Percentiles rank a stretch among this genome's conserved stretches.
phyloP scores from a whole-genome alignment of 2,113 vertebrate species.

The Natator depressus region DNA sequence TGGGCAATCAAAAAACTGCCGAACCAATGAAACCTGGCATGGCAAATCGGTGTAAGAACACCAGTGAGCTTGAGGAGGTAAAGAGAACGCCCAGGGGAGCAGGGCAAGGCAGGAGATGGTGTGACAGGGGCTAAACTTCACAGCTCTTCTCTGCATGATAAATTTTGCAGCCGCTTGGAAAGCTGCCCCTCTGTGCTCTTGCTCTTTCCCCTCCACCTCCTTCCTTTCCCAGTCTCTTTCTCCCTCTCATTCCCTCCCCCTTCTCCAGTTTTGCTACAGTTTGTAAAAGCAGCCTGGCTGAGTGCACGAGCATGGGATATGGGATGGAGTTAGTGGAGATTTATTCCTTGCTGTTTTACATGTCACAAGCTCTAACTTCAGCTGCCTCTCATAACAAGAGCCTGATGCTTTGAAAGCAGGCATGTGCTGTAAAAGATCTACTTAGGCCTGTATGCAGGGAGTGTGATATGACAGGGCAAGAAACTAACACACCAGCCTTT shows the following conservation, averaged over 20 bases:
- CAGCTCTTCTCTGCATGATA: conserved; percentile 13
- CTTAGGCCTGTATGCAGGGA: rapidly evolving
- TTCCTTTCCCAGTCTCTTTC: not conserved
- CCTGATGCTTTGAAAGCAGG: not conserved
- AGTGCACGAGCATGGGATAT: not conserved
- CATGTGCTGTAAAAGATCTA: not conserved
- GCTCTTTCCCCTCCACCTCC: not conserved
- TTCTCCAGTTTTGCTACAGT: not conserved
- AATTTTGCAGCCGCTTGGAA: conserved; percentile 23
- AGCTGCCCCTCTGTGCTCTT: not conserved
- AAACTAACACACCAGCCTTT: not conserved
- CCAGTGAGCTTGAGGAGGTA: conserved; percentile 31
- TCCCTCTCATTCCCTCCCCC: not conserved
- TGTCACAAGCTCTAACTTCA: conserved; percentile 8
- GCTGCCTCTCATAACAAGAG: not conserved
- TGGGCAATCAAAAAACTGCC: conserved; percentile 34
- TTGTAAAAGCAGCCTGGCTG: conserved; percentile 19
- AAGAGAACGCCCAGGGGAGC: not conserved
- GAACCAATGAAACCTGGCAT: conserved; percentile 36
- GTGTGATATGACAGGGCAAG: rapidly evolving
- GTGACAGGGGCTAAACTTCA: not conserved
- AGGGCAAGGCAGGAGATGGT: not conserved
- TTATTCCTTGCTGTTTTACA: conserved; percentile 31
- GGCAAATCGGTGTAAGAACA: conserved; percentile 30
- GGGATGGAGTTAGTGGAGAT: not conserved